A percentile compares a stretch with the other conserved stretches of the same genome.
Conservation (phyloP, 2,113 vertebrate genomes). For the Aegotheles bennettii region DNA sequence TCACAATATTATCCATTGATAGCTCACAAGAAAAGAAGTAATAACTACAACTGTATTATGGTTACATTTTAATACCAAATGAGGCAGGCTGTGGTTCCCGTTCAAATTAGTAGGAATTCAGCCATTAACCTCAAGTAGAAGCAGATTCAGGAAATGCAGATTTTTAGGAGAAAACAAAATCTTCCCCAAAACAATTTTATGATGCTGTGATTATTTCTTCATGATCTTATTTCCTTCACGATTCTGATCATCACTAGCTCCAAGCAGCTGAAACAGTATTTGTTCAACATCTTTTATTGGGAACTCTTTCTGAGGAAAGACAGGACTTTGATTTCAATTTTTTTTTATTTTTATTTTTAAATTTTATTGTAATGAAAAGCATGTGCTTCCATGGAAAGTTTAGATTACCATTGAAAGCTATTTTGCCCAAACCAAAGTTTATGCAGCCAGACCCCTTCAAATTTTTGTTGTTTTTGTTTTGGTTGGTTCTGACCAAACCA, state of each 20-base stretch:
- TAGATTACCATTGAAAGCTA: background rate
- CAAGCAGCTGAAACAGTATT: background rate
- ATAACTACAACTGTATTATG: background rate
- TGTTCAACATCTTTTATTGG: background rate
- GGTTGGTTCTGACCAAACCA: background rate
- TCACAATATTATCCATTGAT: background rate
- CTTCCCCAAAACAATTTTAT: background rate
- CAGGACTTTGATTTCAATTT: background rate
- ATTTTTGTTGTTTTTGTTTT: background rate
- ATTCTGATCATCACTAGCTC: background rate
- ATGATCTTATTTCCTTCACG: background rate
- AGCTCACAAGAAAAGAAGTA: background rate
- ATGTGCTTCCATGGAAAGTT: background rate
- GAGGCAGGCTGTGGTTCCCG: background rate
- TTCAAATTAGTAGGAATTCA: background rate
- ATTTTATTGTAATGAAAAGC: constrained; percentile 3
- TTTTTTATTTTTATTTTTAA: too few relatives aligned
- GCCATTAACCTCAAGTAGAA: background rate
- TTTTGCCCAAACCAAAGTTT: background rate
- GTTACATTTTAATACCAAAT: background rate
- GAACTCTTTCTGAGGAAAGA: background rate
- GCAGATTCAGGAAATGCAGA: background rate
- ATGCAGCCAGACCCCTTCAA: background rate
- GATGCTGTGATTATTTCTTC: background rate
- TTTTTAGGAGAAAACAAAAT: background rate